Base-by-base conservation (phyloP, 2,888 invertebrate genomes). In the Mythimna loreyi region DNA sequence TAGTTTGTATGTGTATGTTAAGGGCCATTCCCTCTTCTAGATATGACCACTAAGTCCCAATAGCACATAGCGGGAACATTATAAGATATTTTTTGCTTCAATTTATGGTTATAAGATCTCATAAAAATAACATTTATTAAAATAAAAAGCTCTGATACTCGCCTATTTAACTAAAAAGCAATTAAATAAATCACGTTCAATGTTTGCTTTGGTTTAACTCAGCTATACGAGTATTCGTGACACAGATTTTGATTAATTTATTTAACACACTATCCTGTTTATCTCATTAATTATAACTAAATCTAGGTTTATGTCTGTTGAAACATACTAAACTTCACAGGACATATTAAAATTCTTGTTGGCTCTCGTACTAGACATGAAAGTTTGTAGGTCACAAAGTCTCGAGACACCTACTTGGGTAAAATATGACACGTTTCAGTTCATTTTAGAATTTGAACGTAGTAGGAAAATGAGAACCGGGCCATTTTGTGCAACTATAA, bases 331-430 rank as follows among this genome's bases (percentile, higher is more conserved):
- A 79, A 58, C 49, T 68, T 64, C 9, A 28, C 36, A 28, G 23
- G 21, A 36, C 49, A 60, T n/a, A n/a, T n/a, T n/a, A 78, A 78
- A 58, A 62, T 66, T 59, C 11, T 30, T 61, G 25, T 45, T 19
- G 28, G 30, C 64, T 57, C 21, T 19, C 21, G 33, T 63, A 60
- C 59, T 79, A 53, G 43, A 74, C 60, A 55, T 52, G 23, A 62
- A 71, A 70, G 43, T 67, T 70, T 75, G n/a, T 64, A 55, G 57
- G 52, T 67, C 67, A 70, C 75, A 69, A 65, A 70, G 63, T 71
- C 70, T 80, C 61, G 45, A 9, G 53, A 53, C 33, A 65, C 53
- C 61, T 67, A 74, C 64, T 23, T 21, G n/a, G 40, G 49, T 75
- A 58, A 80, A 75, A 56, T 65, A 75, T 61, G 63, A 33, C 47